phyloP scores from a whole-genome alignment of 2,113 vertebrate genomes.

The Charina bottae region DNA sequence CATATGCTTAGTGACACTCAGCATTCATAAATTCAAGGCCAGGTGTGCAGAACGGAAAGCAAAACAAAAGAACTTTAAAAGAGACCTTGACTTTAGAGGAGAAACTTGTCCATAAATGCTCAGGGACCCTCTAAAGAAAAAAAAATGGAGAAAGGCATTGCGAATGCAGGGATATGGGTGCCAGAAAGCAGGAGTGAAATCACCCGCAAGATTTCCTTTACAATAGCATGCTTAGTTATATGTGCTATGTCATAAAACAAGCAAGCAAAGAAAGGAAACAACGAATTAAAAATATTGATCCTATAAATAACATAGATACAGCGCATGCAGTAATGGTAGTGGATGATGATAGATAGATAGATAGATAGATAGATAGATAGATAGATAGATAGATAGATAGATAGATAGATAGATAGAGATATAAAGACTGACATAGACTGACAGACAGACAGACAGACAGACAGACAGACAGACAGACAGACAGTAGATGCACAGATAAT shows the following conservation, averaged over 20 bases:
- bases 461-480: background rate
- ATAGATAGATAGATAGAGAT: background rate
- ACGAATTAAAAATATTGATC: conserved; percentile 38
- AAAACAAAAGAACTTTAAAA: conserved; percentile 18
- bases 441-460: rapidly evolving
- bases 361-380: background rate
- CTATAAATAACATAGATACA: conserved; percentile 47
- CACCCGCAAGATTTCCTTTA: conserved; percentile 56
- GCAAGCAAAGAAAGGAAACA: background rate
- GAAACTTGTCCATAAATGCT: conserved; percentile 35
- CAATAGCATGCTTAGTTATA: conserved; percentile 39
- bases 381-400: background rate
- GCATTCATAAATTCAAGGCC: conserved; percentile 28
- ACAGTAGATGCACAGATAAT: background rate
- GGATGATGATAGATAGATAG: background rate
- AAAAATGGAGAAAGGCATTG: conserved; percentile 54
- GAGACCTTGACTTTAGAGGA: conserved; percentile 37
- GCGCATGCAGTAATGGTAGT: background rate
- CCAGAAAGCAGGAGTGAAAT: conserved; percentile 60
- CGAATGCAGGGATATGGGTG: conserved; percentile 54
- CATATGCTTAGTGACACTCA: background rate
- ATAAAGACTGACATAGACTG: background rate
- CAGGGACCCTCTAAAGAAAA: conserved; percentile 42
- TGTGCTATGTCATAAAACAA: conserved; percentile 67
- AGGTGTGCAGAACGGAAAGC: conserved; percentile 3